phyloP scores from a whole-genome alignment of 2,797 vertebrate species.

The Artibeus lituratus region DNA sequence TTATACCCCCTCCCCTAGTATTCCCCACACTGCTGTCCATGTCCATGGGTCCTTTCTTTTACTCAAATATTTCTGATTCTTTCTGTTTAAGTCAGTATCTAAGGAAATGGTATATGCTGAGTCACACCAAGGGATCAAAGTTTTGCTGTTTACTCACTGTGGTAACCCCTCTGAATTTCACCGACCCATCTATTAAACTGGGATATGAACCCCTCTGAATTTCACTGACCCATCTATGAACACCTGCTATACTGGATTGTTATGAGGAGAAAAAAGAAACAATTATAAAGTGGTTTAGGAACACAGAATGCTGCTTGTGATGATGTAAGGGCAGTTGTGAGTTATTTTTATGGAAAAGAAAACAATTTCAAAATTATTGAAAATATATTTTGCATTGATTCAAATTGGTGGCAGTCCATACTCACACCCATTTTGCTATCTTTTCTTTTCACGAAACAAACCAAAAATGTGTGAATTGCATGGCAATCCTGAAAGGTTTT shows the following conservation, averaged over 20 bases:
- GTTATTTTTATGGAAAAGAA: constrained; percentile 4
- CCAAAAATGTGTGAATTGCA: background rate
- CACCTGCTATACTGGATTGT: background rate
- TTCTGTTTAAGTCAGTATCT: background rate
- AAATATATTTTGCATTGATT: constrained; percentile 38
- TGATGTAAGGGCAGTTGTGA: background rate
- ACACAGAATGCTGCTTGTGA: background rate
- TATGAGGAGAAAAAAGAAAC: background rate
- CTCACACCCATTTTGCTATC: background rate
- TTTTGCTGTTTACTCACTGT: background rate
- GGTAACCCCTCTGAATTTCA: background rate
- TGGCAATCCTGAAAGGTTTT: background rate
- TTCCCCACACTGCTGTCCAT: background rate
- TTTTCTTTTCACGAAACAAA: constrained; percentile 23
- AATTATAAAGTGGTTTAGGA: background rate
- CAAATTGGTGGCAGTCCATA: background rate
- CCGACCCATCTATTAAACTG: background rate
- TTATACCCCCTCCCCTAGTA: background rate
- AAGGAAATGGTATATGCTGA: background rate
- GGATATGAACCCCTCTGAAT: background rate
- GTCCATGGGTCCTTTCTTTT: background rate
- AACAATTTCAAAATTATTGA: background rate
- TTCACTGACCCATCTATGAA: background rate
- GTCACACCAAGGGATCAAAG: background rate
- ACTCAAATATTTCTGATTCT: constrained; percentile 1